Percentiles rank a stretch among this genome's conserved stretches.
phyloP scores from a whole-genome alignment of 2,113 vertebrate genomes.

The Caranx ignobilis region DNA sequence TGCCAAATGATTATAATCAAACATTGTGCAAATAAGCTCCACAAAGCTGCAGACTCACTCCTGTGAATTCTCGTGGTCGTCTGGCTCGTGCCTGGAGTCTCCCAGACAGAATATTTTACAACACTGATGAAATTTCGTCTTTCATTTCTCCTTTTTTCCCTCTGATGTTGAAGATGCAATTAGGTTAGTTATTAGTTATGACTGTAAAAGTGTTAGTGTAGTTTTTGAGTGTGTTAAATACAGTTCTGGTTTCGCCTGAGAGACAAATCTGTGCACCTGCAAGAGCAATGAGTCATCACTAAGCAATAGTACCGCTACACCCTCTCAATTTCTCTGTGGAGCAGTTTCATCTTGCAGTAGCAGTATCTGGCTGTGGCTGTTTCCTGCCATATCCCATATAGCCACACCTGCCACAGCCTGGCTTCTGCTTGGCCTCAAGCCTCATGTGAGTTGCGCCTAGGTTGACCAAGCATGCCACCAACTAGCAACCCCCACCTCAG shows the following conservation, averaged over 20 bases:
- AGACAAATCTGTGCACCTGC: neutral
- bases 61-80: conserved; percentile 50
- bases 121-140: conserved; percentile 75
- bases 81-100: conserved; percentile 64
- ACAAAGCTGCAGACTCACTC: conserved; percentile 45
- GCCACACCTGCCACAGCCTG: conserved; percentile 81
- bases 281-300: neutral
- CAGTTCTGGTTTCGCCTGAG: neutral
- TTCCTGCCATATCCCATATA: conserved; percentile 66
- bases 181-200: conserved; percentile 30
- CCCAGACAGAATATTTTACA: conserved; percentile 62
- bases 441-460: conserved; percentile 63
- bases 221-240: neutral
- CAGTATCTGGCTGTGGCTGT: conserved; percentile 63
- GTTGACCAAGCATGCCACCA: conserved; percentile 78
- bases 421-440: conserved; percentile 73
- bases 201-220: neutral
- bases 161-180: conserved; percentile 40
- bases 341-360: conserved; percentile 42
- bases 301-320: neutral
- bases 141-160: conserved; percentile 36
- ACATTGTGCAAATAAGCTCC: conserved; percentile 47
- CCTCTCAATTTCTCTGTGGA: neutral
- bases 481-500: conserved; percentile 58
- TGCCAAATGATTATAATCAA: conserved; percentile 65